Conservation (phyloP, 2,888 invertebrate genomes). For the Cepaea hortensis region DNA sequence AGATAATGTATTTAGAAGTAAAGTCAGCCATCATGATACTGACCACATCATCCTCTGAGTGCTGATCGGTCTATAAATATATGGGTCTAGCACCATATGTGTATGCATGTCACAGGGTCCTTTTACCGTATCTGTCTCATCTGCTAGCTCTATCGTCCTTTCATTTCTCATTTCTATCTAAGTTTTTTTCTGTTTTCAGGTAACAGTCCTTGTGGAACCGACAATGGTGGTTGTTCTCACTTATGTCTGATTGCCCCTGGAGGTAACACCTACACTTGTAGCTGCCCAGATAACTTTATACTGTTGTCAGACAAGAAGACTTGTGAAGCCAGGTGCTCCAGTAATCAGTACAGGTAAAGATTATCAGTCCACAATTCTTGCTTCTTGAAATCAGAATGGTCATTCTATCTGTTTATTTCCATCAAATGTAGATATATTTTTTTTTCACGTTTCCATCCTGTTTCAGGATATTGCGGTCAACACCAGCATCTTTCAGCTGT, state of each 20-base stretch:
- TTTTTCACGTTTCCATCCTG: too few species aligned
- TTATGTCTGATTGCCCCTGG: constrained; percentile 91
- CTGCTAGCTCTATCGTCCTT: too few species aligned
- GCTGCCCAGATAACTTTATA: constrained; percentile 96
- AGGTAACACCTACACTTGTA: constrained; percentile 85
- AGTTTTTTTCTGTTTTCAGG: constrained; percentile 44
- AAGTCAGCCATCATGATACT: too few species aligned
- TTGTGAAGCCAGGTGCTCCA: constrained; percentile 95
- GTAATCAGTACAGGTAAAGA: constrained; percentile 69
- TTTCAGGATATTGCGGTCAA: too few species aligned
- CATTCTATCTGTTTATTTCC: not conserved
- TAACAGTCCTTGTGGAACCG: constrained; percentile 90
- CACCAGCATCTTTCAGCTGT: too few species aligned
- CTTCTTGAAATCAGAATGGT: too few species aligned
- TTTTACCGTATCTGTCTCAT: too few species aligned
- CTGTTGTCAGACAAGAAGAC: constrained; percentile 85
- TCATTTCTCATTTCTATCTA: not conserved
- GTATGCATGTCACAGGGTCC: too few species aligned
- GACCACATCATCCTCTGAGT: too few species aligned
- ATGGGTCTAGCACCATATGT: too few species aligned
- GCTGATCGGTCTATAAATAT: too few species aligned
- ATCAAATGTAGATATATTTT: not conserved
- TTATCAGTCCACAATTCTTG: not conserved
- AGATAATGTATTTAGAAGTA: too few species aligned
- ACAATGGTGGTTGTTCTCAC: constrained; percentile 97